These are phyloP conservation scores for Meteorus colon DNA, from an alignment of 2,888 invertebrate species.

Conservation along the genomic window DNA sequence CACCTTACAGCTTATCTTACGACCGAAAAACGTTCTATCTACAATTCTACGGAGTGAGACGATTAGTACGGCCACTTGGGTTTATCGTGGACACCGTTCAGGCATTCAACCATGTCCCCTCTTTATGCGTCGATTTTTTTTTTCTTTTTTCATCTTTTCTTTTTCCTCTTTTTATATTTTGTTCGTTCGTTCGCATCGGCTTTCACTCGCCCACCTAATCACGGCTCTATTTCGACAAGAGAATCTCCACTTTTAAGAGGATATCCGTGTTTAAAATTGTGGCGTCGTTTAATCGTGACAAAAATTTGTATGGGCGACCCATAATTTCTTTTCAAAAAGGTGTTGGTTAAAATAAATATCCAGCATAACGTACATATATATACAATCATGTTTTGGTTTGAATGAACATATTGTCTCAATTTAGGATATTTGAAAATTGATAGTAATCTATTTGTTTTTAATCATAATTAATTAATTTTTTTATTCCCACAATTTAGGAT, in stretches of 20 bases:
- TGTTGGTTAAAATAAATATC: slow-evolving; percentile 17
- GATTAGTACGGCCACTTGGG: slow-evolving; percentile 64
- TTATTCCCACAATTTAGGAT: not conserved
- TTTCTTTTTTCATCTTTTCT: not conserved
- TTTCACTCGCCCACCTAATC: slow-evolving; percentile 63
- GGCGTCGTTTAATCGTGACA: slow-evolving; percentile 67
- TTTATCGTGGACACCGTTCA: slow-evolving; percentile 64
- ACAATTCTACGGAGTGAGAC: slow-evolving; percentile 52
- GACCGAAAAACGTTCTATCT: slow-evolving; percentile 56
- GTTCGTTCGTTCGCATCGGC: slow-evolving; percentile 4
- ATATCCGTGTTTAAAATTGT: slow-evolving; percentile 69
- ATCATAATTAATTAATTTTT: not conserved
- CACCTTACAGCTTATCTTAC: slow-evolving; percentile 36
- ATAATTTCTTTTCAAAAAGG: slow-evolving; percentile 51
- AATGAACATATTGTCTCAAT: slow-evolving; percentile 9
- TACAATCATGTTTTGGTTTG: not conserved
- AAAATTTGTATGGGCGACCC: slow-evolving; percentile 67
- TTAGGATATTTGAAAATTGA: not conserved
- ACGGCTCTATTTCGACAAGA: slow-evolving; percentile 70
- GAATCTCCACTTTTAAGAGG: slow-evolving; percentile 70
- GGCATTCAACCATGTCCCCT: slow-evolving; percentile 55
- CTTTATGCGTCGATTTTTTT: slow-evolving; percentile 29
- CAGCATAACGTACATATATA: not conserved
- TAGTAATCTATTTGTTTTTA: not conserved
- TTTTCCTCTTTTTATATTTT: slow-evolving; percentile 31